phyloP scores from a whole-genome alignment of 2,797 vertebrate species.

The Clangula hyemalis region DNA sequence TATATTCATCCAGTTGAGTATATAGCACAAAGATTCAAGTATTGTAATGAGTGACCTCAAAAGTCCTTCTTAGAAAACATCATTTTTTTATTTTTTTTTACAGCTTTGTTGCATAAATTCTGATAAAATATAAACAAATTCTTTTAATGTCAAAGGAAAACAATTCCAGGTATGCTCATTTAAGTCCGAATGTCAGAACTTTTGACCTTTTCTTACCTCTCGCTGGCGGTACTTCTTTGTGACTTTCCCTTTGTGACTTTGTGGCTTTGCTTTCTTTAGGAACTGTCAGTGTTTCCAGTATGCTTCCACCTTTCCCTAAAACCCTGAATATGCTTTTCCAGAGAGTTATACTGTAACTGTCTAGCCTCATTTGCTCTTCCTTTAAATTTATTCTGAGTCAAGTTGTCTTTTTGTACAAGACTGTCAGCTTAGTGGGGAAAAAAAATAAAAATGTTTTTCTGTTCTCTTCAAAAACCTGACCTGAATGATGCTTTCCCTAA shows the following conservation, averaged over 20 bases:
- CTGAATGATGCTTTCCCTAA: background rate
- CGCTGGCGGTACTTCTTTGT: background rate
- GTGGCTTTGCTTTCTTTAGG: conserved; percentile 13
- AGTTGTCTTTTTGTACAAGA: background rate
- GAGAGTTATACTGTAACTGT: conserved; percentile 1
- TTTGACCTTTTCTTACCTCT: conserved; percentile 57
- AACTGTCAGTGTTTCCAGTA: conserved; percentile 32
- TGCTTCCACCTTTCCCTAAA: conserved; percentile 8
- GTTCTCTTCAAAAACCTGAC: background rate
- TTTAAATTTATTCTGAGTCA: conserved; percentile 21
- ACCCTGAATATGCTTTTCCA: background rate
- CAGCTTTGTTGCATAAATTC: conserved; percentile 7
- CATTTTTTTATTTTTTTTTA: background rate
- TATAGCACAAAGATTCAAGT: background rate
- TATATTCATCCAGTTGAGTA: background rate
- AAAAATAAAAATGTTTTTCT: background rate
- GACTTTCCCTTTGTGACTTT: background rate
- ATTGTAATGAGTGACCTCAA: conserved; percentile 21
- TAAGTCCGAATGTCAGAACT: background rate
- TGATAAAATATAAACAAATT: conserved; percentile 43
- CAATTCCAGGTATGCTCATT: conserved; percentile 44
- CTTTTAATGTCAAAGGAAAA: conserved; percentile 38
- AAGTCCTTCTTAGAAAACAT: conserved; percentile 35
- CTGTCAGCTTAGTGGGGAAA: background rate
- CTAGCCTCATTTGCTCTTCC: conserved; percentile 11